Conservation (phyloP, 2,113 vertebrate genomes). For the Plecturocebus donacophilus region DNA sequence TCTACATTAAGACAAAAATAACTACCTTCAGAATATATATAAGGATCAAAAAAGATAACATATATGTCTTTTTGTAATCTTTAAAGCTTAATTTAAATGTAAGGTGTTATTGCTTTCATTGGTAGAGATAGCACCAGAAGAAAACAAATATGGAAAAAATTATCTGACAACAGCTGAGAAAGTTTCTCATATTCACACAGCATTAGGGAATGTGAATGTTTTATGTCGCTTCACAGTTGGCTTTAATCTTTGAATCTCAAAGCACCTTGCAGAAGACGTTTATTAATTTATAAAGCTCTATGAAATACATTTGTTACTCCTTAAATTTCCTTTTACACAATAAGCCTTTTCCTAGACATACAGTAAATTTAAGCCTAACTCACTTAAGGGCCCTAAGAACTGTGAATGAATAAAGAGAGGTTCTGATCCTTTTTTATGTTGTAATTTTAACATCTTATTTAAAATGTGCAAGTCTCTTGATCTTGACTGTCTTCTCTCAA, state of each 20-base stretch:
- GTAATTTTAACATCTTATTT: conserved; percentile 57
- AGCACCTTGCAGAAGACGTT: conserved; percentile 56
- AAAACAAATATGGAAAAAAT: neutral
- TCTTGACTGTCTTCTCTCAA: conserved; percentile 15
- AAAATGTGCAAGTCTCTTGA: conserved; percentile 63
- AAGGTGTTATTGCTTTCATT: neutral
- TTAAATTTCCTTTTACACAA: conserved; percentile 39
- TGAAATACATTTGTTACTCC: conserved; percentile 53
- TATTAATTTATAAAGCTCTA: conserved; percentile 57
- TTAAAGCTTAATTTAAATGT: conserved; percentile 12
- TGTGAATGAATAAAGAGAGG: conserved; percentile 43
- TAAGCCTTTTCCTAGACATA: neutral
- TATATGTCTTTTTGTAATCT: neutral
- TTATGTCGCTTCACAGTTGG: neutral
- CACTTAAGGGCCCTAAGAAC: neutral
- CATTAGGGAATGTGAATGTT: neutral
- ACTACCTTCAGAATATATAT: neutral
- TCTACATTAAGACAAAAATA: neutral
- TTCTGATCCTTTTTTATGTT: conserved; percentile 57
- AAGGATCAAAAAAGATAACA: neutral
- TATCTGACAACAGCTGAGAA: conserved; percentile 50
- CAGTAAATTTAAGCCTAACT: conserved; percentile 3
- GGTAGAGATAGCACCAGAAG: neutral
- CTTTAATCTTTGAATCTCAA: conserved; percentile 69
- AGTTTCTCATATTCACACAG: neutral